Base-by-base conservation (phyloP, 2,888 invertebrate genomes). In the Argyra leucocephala region DNA sequence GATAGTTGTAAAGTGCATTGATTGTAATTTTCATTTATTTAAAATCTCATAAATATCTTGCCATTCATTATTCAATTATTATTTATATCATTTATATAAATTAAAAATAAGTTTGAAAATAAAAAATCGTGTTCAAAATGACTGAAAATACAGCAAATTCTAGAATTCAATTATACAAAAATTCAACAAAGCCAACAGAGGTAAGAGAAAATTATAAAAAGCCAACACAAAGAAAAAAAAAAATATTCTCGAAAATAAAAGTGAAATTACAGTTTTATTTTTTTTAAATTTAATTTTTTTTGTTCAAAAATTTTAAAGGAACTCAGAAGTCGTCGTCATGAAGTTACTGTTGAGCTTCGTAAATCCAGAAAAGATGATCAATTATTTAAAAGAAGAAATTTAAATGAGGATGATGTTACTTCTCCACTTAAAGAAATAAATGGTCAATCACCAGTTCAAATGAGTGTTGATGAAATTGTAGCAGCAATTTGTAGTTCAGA, bases 291-390 rank as follows among this genome's bases (percentile, higher is more conserved):
- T 57, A 15, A 3, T 3, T 57, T 6, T 1, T 6, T 21, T 6
- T 57, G 3, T 21, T 37, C 21, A 18, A 57, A 3, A 21, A 57
- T 66, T 21, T n/a, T 61, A 68, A 65, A 78, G 78, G 76, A 78
- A 37, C 88, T 96, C 77, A 87, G 97, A 63, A 86, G 94, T 69
- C 88, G 95, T 70, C 85, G 98, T 65, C 91, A 87, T 67, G 96
- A 96, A 78, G 87, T 91, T 62, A 91, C 90, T 3, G 88, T 98
- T 3, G 93, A 96, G 71, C 82, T 99, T 37, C 86, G 98, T 21
- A 97, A 97, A 81, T 90, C 92, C 22, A 90, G 91, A 66, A 91
- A 96, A 71, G 96, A 97, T 78, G 96, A 97, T 72, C 95, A 96
- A 76, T 81, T 98, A 57, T 85, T 91, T 65, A 99, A 99, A 79